A percentile compares a stretch with the other conserved stretches of the same genome.
phyloP scores from a whole-genome alignment of 1,140 invertebrate genomes.

The Rhopalosiphum maidis region DNA sequence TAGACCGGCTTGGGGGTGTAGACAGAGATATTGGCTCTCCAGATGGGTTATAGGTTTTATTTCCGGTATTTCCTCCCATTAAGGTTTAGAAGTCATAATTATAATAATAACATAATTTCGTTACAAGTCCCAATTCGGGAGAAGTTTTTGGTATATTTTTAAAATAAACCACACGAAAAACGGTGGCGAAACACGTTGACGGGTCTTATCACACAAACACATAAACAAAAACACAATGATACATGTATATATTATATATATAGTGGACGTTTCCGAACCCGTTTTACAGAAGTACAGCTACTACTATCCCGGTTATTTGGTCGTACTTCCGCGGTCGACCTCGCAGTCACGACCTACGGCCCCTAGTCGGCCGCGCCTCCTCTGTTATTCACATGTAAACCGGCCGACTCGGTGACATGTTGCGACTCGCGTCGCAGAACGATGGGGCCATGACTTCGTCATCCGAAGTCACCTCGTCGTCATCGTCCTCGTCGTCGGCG shows the following conservation, averaged over 20 bases:
- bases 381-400: not conserved
- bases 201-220: not conserved
- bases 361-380: not conserved
- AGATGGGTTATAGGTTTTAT: not conserved
- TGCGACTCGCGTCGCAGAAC: slow-evolving; percentile 48
- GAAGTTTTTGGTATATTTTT: not conserved
- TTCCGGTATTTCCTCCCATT: not conserved
- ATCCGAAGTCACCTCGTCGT: slow-evolving; percentile 52
- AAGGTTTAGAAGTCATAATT: not conserved
- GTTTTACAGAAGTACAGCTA: slow-evolving; percentile 31
- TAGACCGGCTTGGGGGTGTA: not conserved
- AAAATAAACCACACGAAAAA: not conserved
- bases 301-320: not conserved
- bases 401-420: not conserved
- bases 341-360: not conserved
- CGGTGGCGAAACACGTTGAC: slow-evolving; percentile 18
- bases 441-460: slow-evolving; percentile 51
- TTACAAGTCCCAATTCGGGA: not conserved
- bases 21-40: not conserved
- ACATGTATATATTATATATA: not conserved
- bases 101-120: not conserved
- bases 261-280: slow-evolving; percentile 31
- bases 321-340: not conserved
- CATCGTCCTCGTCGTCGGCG: slow-evolving; percentile 16
- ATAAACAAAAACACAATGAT: not conserved